Conservation (phyloP, 2,113 vertebrate species). For the Rutilus rutilus region DNA sequence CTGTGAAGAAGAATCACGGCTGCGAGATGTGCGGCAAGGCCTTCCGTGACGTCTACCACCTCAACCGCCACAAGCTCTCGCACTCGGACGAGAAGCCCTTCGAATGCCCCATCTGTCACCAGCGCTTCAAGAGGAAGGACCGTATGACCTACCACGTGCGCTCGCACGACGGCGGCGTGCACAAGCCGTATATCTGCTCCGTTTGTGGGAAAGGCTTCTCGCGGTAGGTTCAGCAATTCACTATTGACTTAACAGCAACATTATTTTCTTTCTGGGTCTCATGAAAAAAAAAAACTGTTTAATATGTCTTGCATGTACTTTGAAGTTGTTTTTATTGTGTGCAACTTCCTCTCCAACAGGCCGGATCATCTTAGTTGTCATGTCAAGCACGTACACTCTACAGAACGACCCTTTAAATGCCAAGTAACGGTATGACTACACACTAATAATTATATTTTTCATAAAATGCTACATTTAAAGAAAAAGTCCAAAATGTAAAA, state of each 20-base stretch:
- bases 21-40: conserved; percentile 99
- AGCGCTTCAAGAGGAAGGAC: conserved; percentile 98
- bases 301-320: not conserved
- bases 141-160: conserved; percentile 98
- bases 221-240: conserved; percentile 77
- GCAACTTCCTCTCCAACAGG: conserved; percentile 58
- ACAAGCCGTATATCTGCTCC: conserved; percentile 97
- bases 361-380: conserved; percentile 76
- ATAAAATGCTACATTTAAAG: too few relatives aligned
- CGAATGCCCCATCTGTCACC: conserved; percentile 96
- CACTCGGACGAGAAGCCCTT: conserved; percentile 98
- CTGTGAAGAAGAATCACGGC: conserved; percentile 97
- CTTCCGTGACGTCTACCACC: conserved; percentile 97
- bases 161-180: conserved; percentile 96
- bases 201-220: conserved; percentile 99
- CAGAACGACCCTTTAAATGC: conserved; percentile 61
- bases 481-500: too few relatives aligned
- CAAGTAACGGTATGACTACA: conserved; percentile 52
- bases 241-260: too few relatives aligned
- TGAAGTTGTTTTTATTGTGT: not conserved
- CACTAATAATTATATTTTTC: too few relatives aligned
- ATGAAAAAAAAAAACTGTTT: too few relatives aligned
- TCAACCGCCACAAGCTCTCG: conserved; percentile 97
- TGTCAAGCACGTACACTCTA: conserved; percentile 59
- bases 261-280: not conserved